A percentile compares a stretch with the other conserved stretches of the same genome.
phyloP scores from a whole-genome alignment of 2,113 vertebrate species.

The Prolemur simus region DNA sequence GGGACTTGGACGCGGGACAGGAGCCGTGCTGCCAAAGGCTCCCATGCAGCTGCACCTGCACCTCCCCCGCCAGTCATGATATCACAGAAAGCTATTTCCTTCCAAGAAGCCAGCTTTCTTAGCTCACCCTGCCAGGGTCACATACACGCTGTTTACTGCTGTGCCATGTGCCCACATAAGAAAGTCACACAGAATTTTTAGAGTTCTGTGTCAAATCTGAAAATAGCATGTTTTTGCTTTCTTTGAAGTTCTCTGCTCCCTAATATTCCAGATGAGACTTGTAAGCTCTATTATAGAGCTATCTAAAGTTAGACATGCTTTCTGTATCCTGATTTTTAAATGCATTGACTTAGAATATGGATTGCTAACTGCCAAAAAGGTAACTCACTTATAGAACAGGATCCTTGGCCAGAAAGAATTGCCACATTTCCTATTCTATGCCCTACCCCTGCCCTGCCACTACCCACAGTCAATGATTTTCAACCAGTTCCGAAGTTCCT shows the following conservation, averaged over 20 bases:
- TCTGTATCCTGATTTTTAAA: slow-evolving; percentile 14
- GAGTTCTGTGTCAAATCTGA: slow-evolving; percentile 43
- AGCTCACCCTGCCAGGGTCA: neutral
- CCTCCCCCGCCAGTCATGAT: slow-evolving; percentile 12
- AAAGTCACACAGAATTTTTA: slow-evolving; percentile 44
- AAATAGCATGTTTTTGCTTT: slow-evolving; percentile 25
- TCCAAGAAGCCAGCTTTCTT: slow-evolving; percentile 46
- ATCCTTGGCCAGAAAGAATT: neutral
- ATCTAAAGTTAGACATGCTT: neutral
- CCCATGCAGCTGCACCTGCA: slow-evolving; percentile 66
- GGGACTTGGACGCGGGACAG: slow-evolving; percentile 32
- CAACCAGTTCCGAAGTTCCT: neutral
- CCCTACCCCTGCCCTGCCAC: neutral
- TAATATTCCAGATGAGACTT: slow-evolving; percentile 50
- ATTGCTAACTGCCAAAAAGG: neutral
- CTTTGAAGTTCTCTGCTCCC: slow-evolving; percentile 47
- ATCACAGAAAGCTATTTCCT: slow-evolving; percentile 68
- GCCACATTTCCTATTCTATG: neutral
- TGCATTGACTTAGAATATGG: neutral
- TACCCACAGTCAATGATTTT: neutral
- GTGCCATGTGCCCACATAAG: neutral
- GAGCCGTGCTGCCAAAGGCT: slow-evolving; percentile 63
- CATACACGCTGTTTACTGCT: neutral
- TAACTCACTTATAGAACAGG: neutral
- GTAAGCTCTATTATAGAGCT: slow-evolving; percentile 28